Base-by-base conservation (phyloP, 2,888 invertebrate genomes). In the Mellilla xanthometata region DNA sequence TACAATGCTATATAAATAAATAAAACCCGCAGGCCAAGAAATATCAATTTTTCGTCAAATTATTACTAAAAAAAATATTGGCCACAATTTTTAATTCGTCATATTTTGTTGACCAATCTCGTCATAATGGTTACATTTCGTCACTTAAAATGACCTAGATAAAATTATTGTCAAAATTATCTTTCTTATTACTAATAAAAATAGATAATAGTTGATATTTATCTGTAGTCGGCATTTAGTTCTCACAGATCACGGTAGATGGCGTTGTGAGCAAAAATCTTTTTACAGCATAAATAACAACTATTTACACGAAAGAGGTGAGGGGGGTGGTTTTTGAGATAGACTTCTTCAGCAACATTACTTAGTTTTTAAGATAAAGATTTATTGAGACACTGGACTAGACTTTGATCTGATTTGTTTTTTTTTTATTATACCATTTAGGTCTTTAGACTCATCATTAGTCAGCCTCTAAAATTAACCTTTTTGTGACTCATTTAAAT, bases 1-100 rank as follows among this genome's bases (percentile, higher is more conserved):
- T 79, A 79, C 78, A 79, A 65, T 42, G 58, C 60, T 59, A 60
- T 64, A 62, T 58, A 57, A 65, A 60, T 64, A 56, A 72, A 72
- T 72, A 76, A 74, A 76, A 72, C 31, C 31, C 19, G 40, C 35
- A 31, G 31, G 31, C 27, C n/a, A 27, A 54, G 46, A 56, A 45
- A 49, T 58, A 56, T 43, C 47, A 46, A 52, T 38, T 46, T 3
- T 35, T 27, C 13, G 13, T 33, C 32, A 24, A 27, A 44, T 30
- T 40, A 45, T 40, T n/a, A 23, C 3, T 7, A 5, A 23, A 19
- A 19, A 19, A 41, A 39, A 38, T 39, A 35, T 44, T 51, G 47
- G 36, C 41, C 41, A 9, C 30, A 30, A n/a, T 39, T 45, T 19
- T 29, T 4, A 22, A 29, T 30, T 22, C 8, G 2, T 8, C 22